Evolutionary conservation across 2,113 vertebrate species (phyloP).

Genomic region (Chlorodrepanis virens): DNA sequence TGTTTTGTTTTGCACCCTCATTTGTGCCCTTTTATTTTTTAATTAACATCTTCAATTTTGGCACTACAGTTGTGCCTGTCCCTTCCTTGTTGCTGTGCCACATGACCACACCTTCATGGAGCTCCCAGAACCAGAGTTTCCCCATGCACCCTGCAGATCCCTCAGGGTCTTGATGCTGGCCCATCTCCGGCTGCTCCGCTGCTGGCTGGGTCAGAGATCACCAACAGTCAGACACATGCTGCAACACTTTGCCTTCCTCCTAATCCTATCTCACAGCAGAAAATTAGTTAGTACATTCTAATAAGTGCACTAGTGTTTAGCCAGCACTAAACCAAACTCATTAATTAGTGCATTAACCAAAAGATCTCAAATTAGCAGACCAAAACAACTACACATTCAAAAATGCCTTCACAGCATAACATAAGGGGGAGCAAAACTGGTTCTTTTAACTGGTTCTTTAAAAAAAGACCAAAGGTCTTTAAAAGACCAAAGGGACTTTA

Average conservation of each 20-base stretch:
- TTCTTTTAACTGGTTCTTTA: neutral
- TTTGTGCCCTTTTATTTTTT: neutral
- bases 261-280: neutral
- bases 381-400: neutral
- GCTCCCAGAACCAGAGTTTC: too few species aligned
- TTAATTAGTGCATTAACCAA: neutral
- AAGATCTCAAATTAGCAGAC: neutral
- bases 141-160: too few species aligned
- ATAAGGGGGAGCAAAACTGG: neutral
- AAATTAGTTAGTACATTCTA: neutral
- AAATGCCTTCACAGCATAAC: neutral
- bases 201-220: neutral
- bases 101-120: too few species aligned
- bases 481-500: accelerated
- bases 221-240: too few species aligned
- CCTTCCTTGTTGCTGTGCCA: too few species aligned
- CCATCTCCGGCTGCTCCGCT: accelerated
- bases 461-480: neutral
- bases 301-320: neutral
- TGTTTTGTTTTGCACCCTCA: neutral
- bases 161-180: neutral
- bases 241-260: neutral
- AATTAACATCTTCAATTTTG: neutral
- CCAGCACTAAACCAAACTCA: neutral
- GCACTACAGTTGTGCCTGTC: neutral